Base-by-base conservation (phyloP, 2,797 vertebrate species). In the Cetoscarus ocellatus region DNA sequence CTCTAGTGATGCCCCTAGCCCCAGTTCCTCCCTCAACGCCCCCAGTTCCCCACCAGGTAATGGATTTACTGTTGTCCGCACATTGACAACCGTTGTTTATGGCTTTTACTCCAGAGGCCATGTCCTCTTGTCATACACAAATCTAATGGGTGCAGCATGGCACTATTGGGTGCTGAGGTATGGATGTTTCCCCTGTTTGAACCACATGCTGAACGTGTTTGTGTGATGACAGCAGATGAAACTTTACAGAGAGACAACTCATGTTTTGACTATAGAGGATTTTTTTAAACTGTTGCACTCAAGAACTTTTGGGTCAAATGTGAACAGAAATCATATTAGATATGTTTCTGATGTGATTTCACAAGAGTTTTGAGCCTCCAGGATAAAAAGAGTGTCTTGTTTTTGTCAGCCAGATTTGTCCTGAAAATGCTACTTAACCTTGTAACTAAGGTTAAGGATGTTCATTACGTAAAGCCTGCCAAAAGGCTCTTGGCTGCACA, bases 21-120 rank as follows among this genome's bases (percentile, higher is more conserved):
- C 94, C 82, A 94, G 92, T 82, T 91, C 95, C 49, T 85, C 92
- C 69, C 91, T 96, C 77, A 86, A 92, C 61, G 93, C 95, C 73
- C 96, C 96, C 80, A 94, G 91, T 84, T 97, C 96, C 76, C 96
- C 96, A 84, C 95, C 95, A 94, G 96, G 96, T 97, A 89, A 77
- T 58, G 5, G 8, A 1, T 17, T 11, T 12, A 38, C 36, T 18
- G 10, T 15, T 54, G 17, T 34, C 7, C 0, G n/a, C 36, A 34
- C 13, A 42, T 1, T 34, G 39, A 38, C 3, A 43, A 10, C 27
- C 19, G 34, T 43, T 44, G 5, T 39, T 61, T 11, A 18, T 10
- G 35, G 7, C 1, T 50, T 27, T 65, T 8, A 12, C n/a, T 39
- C 18, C 34, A 10, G 18, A 51, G 17, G 14, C 14, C 6, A 0